Evolutionary conservation across 1,140 invertebrate species (phyloP).

Genomic region (Oryctes rhinoceros): DNA sequence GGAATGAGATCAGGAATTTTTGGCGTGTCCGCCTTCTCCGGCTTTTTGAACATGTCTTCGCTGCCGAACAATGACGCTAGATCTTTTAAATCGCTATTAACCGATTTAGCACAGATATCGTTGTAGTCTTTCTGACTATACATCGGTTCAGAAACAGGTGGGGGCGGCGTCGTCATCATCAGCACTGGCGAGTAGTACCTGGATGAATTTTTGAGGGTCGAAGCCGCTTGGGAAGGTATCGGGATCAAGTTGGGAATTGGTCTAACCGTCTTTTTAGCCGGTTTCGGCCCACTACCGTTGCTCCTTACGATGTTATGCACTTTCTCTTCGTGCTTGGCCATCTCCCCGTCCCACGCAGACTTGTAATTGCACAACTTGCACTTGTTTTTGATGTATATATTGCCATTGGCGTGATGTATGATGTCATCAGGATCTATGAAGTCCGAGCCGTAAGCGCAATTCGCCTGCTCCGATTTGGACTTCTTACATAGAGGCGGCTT

Average conservation of each 20-base stretch:
- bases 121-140: conserved; percentile 62
- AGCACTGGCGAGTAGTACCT: background rate
- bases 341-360: conserved; percentile 65
- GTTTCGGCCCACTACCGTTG: conserved; percentile 45
- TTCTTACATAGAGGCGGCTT: conserved; percentile 40
- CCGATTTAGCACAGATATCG: conserved; percentile 61
- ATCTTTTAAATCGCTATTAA: conserved; percentile 62
- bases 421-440: conserved; percentile 65
- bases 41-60: conserved; percentile 59
- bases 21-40: conserved; percentile 17
- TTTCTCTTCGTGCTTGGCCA: conserved; percentile 65
- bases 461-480: conserved; percentile 41
- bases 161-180: background rate
- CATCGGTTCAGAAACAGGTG: conserved; percentile 46
- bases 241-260: conserved; percentile 78
- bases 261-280: conserved; percentile 64
- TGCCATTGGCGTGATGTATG: conserved; percentile 62
- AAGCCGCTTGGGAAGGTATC: conserved; percentile 61
- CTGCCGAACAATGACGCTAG: conserved; percentile 63
- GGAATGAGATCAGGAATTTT: conserved; percentile 52
- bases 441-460: conserved; percentile 56
- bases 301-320: conserved; percentile 61
- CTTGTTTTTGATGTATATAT: conserved; percentile 59
- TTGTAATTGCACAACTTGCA: conserved; percentile 60
- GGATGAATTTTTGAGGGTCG: conserved; percentile 31